Evolutionary conservation across 2,888 invertebrate genomes (phyloP), one percentile per base, ranked within the genome.

Genomic region (Beris morrisii): DNA sequence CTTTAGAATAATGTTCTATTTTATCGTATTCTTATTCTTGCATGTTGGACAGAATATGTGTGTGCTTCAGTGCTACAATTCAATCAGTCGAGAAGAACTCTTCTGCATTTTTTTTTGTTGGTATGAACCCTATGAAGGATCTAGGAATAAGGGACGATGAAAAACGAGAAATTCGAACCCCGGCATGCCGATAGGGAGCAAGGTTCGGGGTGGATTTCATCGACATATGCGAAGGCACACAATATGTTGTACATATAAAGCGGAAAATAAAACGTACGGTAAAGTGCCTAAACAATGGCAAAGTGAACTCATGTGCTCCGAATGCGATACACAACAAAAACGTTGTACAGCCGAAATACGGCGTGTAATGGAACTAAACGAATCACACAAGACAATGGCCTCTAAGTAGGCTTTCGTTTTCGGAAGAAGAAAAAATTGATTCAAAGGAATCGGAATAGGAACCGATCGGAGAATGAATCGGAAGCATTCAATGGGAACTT

Each of bases 251-350:
- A 38, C 43, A 56, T 22, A 56, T 43, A 56, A 59, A 59, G 46
- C 28, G 55, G 31, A 43, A 59, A 59, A 59, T 22, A 11, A 15
- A 22, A 22, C 58, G 48, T 46, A 30, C 31, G 30, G 54, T 4
- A 12, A 46, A 31, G 48, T 48, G 32, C 58, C 46, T 48, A 59
- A 59, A 59, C 46, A 59, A 59, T 59, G 31, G 30, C 46, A 59
- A 59, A 59, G 46, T 59, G 58, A 48, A 46, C 46, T 59, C 58
- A 59, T 59, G 58, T 59, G 58, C 46, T 59, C 31, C 31, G 58
- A 46, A 59, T 59, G 58, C 48, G 30, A 44, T 54, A 32, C n/a
- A 4, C 22, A 22, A 22, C n/a, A 28, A 59, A 22, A 57, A 12
- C 12, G 13, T n/a, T 12, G 54, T 31, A 6, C 12, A 11, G 31